Base-by-base conservation (phyloP, 2,797 vertebrate genomes). In the Schizothorax lantsangensis region DNA sequence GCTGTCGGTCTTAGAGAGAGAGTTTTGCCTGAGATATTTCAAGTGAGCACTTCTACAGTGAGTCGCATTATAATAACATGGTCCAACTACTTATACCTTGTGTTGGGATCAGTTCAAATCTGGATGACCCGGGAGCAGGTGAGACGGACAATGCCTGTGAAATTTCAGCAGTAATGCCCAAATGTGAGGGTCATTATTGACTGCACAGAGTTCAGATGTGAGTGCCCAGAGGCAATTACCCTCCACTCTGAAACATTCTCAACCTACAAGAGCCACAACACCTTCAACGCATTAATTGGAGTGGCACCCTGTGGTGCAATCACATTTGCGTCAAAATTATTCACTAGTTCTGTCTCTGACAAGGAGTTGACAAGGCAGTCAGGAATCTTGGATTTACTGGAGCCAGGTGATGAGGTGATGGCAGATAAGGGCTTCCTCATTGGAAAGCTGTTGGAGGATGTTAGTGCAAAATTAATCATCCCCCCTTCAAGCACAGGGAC, bases 31-130 rank as follows among this genome's bases (percentile, higher is more conserved):
- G 52, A 54, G 52, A 54, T 54, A 54, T 21, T 54, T 19, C 3
- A 3, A 7, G 52, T 54, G 52, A 54, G 59, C 87, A 75, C 73
- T 83, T 54, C 52, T 26, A 79, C 87, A 57, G 84, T 86, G 26
- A 54, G 52, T 54, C 1, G 47, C 4, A 54, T 54, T n/a, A 6
- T 84, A 15, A 88, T 75, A 1, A 88, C 81, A 1, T 88, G 30
- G 30, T 30, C 30, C 30, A 30, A 30, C 30, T 30, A 30, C 30
- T 30, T 30, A 30, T 30, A 30, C 84, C 49, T 74, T 74, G 72
- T 30, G 7, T 49, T 75, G 4, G 69, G 69, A 72, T 43, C 69
- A 9, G 17, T 69, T 38, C 33, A 8, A 69, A 69, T 38, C 33
- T 69, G 66, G 15, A 69, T 69, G 66, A 21, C 66, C 12, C 15